Percentiles rank a stretch among this genome's conserved stretches.
Evolutionary conservation across 2,113 vertebrate species (phyloP).

Genomic region (Syngnathus scovelli): DNA sequence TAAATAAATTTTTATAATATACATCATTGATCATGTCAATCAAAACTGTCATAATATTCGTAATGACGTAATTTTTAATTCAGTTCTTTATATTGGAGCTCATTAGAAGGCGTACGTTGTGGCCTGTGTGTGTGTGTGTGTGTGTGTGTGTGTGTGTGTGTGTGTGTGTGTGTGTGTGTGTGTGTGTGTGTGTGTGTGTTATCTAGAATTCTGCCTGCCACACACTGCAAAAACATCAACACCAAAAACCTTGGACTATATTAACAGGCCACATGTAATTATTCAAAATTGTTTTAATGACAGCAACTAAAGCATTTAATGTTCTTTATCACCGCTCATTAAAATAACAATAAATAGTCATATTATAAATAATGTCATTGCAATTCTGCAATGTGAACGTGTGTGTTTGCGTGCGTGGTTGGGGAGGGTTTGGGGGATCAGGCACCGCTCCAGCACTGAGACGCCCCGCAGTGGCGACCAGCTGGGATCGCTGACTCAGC

Average conservation of each 20-base stretch:
- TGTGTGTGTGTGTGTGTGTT: neutral
- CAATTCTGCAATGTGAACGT: neutral
- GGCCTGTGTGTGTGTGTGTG: neutral
- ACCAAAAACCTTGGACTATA: neutral
- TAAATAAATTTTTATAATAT: neutral
- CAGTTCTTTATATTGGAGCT: neutral
- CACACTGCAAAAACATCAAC: neutral
- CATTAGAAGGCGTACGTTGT: neutral
- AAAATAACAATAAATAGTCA: neutral
- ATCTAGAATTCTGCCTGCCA: neutral
- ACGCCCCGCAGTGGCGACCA: conserved; percentile 77
- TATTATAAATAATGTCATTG: conserved; percentile 2
- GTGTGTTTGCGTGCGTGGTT: neutral
- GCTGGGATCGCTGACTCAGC: conserved; percentile 34
- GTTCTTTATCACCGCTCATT: neutral
- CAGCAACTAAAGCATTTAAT: neutral
- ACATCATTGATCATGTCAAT: neutral
- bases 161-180: neutral
- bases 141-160: neutral
- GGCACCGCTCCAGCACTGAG: conserved; percentile 65
- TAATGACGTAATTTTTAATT: neutral
- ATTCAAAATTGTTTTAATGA: neutral
- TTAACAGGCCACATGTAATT: neutral
- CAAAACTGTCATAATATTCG: neutral
- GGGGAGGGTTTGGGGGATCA: conserved; percentile 8